These are phyloP conservation scores for Lypha dubia DNA, from an alignment of 2,888 invertebrate species.

Conservation along the genomic window DNA sequence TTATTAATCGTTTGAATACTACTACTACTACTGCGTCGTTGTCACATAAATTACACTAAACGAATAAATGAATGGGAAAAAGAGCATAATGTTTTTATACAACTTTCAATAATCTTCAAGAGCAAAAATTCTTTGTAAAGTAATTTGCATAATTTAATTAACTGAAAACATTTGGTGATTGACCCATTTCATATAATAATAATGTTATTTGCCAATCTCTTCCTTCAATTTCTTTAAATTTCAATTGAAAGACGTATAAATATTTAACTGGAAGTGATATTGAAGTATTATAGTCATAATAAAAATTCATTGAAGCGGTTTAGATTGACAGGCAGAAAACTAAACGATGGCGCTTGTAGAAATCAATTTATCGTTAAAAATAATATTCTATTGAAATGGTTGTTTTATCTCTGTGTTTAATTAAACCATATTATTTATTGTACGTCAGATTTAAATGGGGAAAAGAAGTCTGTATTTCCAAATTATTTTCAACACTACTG, in stretches of 20 bases:
- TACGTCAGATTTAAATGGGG: background rate
- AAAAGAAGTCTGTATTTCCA: background rate
- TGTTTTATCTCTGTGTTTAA: background rate
- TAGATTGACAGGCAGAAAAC: conserved; percentile 16
- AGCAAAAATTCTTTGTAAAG: conserved; percentile 34
- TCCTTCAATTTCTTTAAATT: background rate
- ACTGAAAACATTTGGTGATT: conserved; percentile 57
- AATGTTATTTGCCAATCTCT: conserved; percentile 18
- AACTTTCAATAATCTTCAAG: no score
- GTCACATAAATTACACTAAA: conserved; percentile 53
- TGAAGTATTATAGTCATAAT: background rate
- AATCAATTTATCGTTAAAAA: conserved; percentile 5
- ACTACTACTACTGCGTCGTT: background rate
- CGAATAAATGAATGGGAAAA: background rate
- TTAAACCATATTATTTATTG: no score
- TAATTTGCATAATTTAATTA: conserved; percentile 69
- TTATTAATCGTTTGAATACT: conserved; percentile 25
- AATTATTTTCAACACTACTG: background rate
- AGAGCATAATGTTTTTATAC: conserved; percentile 8
- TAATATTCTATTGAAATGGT: background rate
- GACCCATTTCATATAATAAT: conserved; percentile 49
- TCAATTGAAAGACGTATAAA: background rate
- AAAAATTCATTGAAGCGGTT: conserved; percentile 25
- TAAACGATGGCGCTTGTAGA: background rate
- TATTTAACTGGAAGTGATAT: conserved; percentile 17